Evolutionary conservation across 2,113 vertebrate genomes (phyloP), one percentile per base, ranked within the genome.

Genomic region (Alaudala cheleensis): DNA sequence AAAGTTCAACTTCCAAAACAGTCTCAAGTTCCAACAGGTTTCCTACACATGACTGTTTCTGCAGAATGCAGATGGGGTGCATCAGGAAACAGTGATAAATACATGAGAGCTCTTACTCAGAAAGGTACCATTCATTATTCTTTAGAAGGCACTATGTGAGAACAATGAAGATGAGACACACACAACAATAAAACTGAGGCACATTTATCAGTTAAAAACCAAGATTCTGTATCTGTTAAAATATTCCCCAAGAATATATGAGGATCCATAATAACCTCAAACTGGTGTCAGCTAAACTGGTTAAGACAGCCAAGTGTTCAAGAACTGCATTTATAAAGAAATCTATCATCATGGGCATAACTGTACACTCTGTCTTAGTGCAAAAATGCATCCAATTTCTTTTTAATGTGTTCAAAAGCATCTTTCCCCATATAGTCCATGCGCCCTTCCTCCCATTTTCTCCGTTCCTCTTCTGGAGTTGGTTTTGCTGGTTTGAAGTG

Each of bases 371-470:
- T 17, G 20, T 74, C 33, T 95, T 96, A 98, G 66, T 98, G 90
- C 90, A 99, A 98, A 95, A 99, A 99, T 10, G 91, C 73, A 90
- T 98, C 97, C 81, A 99, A 70, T 93, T 98, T 98, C 89, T 95
- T 98, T 95, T 96, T 97, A 49, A 98, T 98, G 94, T 98, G 98
- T 10, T 97, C 88, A 74, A 98, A 98, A 23, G 98, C 91, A 20
- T 98, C 97, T 84, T 97, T 98, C 39, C 99, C 99, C 97, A 99
- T 82, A 90, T 99, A 99, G 94, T 99, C 98, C 9, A 96, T 94
- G 15, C 83, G 95, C 12, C 98, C 99, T 33, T 97, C 97, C 89
- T 99, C 98, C 98, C 98, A 97, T 80, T 95, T 97, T 21, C 92
- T 93, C 33, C 98, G 96, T 18, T 97, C 98, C 14, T 98, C 97